These are phyloP conservation scores for Aleiodes sp. DNA, from an alignment of 1,140 invertebrate genomes.

Conservation along the genomic window DNA sequence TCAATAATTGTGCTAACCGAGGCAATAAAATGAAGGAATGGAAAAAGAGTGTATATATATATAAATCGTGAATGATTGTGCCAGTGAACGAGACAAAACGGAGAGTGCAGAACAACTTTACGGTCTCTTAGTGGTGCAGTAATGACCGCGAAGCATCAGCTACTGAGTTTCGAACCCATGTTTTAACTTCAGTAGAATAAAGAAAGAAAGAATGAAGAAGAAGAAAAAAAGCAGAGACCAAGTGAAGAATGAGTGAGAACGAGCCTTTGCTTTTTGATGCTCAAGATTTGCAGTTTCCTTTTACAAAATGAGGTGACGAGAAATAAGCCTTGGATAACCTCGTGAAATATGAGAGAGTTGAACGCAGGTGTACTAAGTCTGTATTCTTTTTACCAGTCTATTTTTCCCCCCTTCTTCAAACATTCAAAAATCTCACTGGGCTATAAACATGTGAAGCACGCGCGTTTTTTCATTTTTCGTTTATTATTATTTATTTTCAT, in stretches of 20 bases:
- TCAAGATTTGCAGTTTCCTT: constrained; percentile 1
- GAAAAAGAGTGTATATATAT: neutral
- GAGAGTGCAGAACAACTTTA: constrained; percentile 11
- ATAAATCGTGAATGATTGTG: neutral
- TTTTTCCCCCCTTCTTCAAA: neutral
- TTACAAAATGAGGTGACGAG: neutral
- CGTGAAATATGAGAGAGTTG: neutral
- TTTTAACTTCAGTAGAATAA: constrained; percentile 15
- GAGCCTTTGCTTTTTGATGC: neutral
- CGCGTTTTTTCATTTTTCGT: too few relatives aligned
- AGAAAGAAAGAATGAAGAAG: neutral
- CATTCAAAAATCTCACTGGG: too few relatives aligned
- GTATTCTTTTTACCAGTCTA: neutral
- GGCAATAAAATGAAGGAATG: neutral
- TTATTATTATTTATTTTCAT: neutral
- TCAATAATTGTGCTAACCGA: neutral
- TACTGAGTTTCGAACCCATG: constrained; percentile 30
- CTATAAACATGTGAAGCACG: too few relatives aligned
- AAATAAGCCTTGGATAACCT: neutral
- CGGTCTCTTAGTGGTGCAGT: constrained; percentile 30
- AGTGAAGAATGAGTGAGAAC: neutral
- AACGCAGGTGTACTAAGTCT: neutral
- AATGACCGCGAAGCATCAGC: constrained; percentile 32
- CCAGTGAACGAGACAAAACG: constrained; percentile 10
- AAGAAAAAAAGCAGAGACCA: neutral